A percentile compares a stretch with the other conserved stretches of the same genome.
Conservation (phyloP, 2,113 vertebrate genomes). For the Vidua chalybeata region DNA sequence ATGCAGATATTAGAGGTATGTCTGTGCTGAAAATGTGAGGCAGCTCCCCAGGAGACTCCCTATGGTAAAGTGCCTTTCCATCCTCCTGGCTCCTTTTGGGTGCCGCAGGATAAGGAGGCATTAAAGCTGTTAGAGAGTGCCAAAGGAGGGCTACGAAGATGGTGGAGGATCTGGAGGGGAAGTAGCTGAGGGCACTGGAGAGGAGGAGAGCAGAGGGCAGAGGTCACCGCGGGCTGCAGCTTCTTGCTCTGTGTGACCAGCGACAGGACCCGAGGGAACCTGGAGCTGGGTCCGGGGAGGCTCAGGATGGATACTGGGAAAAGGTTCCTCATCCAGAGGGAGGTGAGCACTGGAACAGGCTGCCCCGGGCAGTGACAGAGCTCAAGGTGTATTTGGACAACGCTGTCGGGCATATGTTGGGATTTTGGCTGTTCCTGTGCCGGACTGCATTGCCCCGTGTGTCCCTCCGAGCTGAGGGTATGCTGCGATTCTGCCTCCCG, state of each 20-base stretch:
- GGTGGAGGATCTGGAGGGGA: not conserved
- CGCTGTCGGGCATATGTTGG: accelerated
- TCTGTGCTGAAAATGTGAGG: not conserved
- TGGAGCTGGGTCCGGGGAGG: not conserved
- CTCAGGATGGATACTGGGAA: not conserved
- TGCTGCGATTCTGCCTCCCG: accelerated
- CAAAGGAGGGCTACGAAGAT: not conserved
- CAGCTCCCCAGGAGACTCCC: not conserved
- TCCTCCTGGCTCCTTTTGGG: not conserved
- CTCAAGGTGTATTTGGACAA: not conserved
- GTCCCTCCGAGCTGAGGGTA: not conserved
- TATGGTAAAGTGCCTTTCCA: not conserved
- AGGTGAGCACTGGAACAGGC: not conserved
- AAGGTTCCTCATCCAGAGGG: not conserved
- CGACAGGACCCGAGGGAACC: not conserved
- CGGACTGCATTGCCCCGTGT: accelerated
- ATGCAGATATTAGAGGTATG: accelerated
- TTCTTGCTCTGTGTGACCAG: not conserved
- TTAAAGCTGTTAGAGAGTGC: not conserved
- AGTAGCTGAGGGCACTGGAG: not conserved
- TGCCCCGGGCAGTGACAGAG: not conserved
- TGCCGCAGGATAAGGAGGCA: not conserved
- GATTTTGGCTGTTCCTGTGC: not conserved
- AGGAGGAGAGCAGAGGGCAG: not conserved
- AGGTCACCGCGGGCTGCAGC: not conserved